Evolutionary conservation across 2,113 vertebrate genomes (phyloP), one percentile per base, ranked within the genome.

Genomic region (Dasyornis broadbenti): DNA sequence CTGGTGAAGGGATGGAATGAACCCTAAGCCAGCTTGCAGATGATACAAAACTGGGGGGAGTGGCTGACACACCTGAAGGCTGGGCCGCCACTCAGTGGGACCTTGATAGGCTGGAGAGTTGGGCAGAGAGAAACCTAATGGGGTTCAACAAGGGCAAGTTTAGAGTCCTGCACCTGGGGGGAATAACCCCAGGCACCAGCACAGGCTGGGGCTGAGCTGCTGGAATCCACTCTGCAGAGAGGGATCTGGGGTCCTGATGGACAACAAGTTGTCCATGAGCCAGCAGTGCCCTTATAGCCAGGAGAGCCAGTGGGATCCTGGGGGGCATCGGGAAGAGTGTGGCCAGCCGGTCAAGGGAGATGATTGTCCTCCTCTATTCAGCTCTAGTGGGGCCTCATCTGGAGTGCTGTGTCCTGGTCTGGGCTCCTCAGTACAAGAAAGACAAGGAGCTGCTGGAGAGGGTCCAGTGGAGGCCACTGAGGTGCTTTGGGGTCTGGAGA

Each of bases 251-350:
- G 11, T 31, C 16, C 45, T 35, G 37, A 7, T 26, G 44, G 31
- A 50, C 26, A 13, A 4, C 13, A 14, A 37, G 61, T 7, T 57
- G 50, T 30, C 35, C 30, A 13, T 10, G 44, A 42, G 53, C 35
- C 61, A 57, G 44, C 53, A 60, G 53, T 27, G 52, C 6, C 71
- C 61, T 4, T 1, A 11, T 20, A n/a, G n/a, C 49, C 73, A 70
- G 54, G 23, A 53, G n/a, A n/a, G 12, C 14, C 54, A 40, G 2
- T 14, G 40, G n/a, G 10, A 24, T n/a, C 10, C 24, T 35, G 30
- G 30, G 33, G 17, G 21, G 4, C 24, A 40, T 12, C 0, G 0
- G 40, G 35, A 40, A 40, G 3, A 56, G 14, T 13, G 42, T 30
- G 40, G 30, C 35, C 57, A 56, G 30, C 57, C 40, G 49, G 57